Evolutionary conservation across 1,140 invertebrate species (phyloP).

Genomic region (Pristionchus pacificus): DNA sequence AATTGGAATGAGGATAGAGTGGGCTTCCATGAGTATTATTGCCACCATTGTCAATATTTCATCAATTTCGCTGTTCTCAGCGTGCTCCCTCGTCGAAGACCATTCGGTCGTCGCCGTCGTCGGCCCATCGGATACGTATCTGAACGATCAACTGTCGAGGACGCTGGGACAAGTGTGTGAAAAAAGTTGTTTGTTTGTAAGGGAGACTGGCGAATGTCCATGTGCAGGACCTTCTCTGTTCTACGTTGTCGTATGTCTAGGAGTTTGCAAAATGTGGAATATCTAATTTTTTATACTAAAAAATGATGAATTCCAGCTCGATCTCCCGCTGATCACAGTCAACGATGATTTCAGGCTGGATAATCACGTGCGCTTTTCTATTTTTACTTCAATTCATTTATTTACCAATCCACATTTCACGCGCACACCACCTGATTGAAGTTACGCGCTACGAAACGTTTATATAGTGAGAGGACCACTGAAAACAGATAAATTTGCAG

Average conservation of each 20-base stretch:
- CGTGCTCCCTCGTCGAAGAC: conserved; percentile 47
- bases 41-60: conserved; percentile 1
- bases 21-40: too few species aligned
- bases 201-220: too few species aligned
- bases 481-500: conserved; percentile 3
- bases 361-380: too few species aligned
- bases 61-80: conserved; percentile 33
- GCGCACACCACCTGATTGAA: neutral
- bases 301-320: conserved; percentile 34
- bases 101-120: conserved; percentile 45
- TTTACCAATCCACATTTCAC: conserved; percentile 7
- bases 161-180: conserved; percentile 33
- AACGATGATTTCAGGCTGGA: conserved; percentile 39
- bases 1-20: too few species aligned
- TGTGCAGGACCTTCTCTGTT: conserved; percentile 11
- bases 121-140: conserved; percentile 39
- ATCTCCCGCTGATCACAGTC: conserved; percentile 47
- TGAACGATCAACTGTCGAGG: conserved; percentile 42
- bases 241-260: neutral
- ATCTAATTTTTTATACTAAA: too few species aligned
- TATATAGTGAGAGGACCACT: neutral
- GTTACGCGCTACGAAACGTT: neutral
- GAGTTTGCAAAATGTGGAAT: too few species aligned
- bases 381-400: conserved; percentile 5
- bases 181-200: conserved; percentile 1